A percentile compares a stretch with the other conserved stretches of the same genome.
Evolutionary conservation across 2,113 vertebrate genomes (phyloP).

Genomic region (Ciconia boyciana): DNA sequence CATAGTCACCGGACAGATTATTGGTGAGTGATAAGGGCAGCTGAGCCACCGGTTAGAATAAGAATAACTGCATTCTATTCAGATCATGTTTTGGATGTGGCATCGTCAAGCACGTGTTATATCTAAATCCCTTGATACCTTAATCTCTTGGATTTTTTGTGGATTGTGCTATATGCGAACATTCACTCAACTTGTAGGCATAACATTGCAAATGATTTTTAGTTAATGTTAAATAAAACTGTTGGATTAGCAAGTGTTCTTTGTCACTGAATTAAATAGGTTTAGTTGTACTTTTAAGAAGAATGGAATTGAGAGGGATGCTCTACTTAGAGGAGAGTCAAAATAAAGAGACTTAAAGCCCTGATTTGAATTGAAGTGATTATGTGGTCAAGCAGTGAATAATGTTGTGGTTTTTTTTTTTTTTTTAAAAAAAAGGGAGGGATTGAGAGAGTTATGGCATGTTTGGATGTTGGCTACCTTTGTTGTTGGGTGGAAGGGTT

Average conservation of each 20-base stretch:
- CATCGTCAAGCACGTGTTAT: background rate
- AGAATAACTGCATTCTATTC: background rate
- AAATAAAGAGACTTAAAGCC: background rate
- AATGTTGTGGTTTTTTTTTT: too few relatives aligned
- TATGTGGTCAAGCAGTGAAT: background rate
- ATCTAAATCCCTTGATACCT: background rate
- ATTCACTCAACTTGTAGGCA: background rate
- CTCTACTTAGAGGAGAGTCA: background rate
- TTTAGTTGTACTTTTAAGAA: slow-evolving; percentile 1
- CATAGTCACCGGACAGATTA: background rate
- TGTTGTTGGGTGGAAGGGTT: background rate
- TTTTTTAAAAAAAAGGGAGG: background rate
- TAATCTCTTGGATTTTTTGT: background rate
- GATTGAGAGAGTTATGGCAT: background rate
- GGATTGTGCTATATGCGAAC: background rate
- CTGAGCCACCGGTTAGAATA: background rate
- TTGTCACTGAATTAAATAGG: background rate
- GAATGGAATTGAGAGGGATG: background rate
- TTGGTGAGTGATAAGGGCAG: background rate
- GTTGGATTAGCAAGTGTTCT: background rate
- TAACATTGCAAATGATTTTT: background rate
- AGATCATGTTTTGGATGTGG: background rate
- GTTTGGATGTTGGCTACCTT: background rate
- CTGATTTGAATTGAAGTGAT: background rate
- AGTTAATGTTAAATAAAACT: background rate